Evolutionary conservation across 2,797 vertebrate genomes (phyloP), one percentile per base, ranked within the genome.

Genomic region (Schizothorax lantsangensis): DNA sequence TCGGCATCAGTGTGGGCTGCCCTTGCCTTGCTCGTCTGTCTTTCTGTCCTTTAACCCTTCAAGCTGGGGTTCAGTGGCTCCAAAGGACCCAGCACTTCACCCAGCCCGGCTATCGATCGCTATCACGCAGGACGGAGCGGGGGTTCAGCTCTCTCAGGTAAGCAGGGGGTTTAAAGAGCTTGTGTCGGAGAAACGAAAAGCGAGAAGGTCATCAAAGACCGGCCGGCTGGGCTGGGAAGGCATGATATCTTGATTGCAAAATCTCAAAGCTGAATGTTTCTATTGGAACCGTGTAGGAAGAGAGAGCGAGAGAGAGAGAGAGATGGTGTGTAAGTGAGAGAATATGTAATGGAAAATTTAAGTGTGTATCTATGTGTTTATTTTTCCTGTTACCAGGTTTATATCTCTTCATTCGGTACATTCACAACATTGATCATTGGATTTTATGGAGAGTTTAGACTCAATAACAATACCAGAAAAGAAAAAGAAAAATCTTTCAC

Each of bases 1-100:
- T 95, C 93, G 72, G 87, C 45, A 77, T 82, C 89, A 90, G 79
- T 93, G 81, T 40, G 30, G 69, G 26, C 64, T 79, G 89, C 88
- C 91, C 91, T 93, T 88, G 89, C 91, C 88, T 90, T 73, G 43
- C 77, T 33, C 81, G 62, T 45, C 57, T 47, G 73, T 90, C 89
- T 89, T 80, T 91, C 81, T 74, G 89, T 93, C 89, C 90, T 94
- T 94, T 95, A 95, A 95, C 94, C 94, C 93, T 91, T 93, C 89
- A 90, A 86, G 92, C 91, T 91, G 88, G 83, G 92, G 93, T 94
- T 95, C 95, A 94, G 87, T 73, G 81, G 90, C 90, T 95, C 87
- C 92, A 92, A 94, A 93, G 88, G 92, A 91, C 89, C 77, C 71
- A 8, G 11, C 84, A 84, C 90, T 92, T 92, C 91, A 89, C 66